Evolutionary conservation across 1,140 invertebrate species (phyloP).

Genomic region (Hylyphantes graminicola): DNA sequence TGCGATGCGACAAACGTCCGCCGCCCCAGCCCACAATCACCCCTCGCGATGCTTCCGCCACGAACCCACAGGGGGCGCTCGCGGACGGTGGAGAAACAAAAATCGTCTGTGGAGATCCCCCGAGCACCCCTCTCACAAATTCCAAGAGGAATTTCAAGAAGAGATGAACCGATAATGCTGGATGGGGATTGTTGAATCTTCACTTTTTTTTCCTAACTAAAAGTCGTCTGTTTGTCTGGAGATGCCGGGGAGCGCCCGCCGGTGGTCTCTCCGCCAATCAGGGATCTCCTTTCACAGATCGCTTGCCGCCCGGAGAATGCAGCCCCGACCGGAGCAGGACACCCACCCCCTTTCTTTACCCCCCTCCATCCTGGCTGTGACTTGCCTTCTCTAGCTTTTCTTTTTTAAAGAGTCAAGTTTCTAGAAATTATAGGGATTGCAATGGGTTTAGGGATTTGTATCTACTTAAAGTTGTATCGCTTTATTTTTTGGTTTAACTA

Average conservation of each 20-base stretch:
- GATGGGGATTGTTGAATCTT: slow-evolving; percentile 44
- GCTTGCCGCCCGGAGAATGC: slow-evolving; percentile 5
- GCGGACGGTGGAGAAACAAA: slow-evolving; percentile 1
- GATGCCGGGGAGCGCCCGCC: slow-evolving; percentile 26
- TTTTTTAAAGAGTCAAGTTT: too few relatives aligned
- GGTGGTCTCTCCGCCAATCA: slow-evolving; percentile 50
- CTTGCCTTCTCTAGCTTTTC: too few relatives aligned
- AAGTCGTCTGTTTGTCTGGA: too few relatives aligned
- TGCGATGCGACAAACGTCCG: slow-evolving; percentile 57
- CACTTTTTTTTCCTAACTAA: not conserved
- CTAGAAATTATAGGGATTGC: too few relatives aligned
- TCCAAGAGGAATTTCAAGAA: slow-evolving; percentile 1
- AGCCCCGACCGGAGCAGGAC: not conserved
- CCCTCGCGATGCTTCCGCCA: slow-evolving; percentile 15
- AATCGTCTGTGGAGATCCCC: not conserved
- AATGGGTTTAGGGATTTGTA: too few relatives aligned
- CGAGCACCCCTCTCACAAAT: not conserved
- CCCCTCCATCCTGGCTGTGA: too few relatives aligned
- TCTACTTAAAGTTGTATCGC: too few relatives aligned
- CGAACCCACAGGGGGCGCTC: slow-evolving; percentile 34
- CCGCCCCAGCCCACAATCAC: slow-evolving; percentile 50
- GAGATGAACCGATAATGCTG: slow-evolving; percentile 15
- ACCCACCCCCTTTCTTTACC: not conserved
- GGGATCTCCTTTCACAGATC: slow-evolving; percentile 48
- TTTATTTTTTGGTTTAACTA: too few relatives aligned